Conservation (phyloP, 2,797 vertebrate genomes). For the Ptychobarbus kaznakovi region DNA sequence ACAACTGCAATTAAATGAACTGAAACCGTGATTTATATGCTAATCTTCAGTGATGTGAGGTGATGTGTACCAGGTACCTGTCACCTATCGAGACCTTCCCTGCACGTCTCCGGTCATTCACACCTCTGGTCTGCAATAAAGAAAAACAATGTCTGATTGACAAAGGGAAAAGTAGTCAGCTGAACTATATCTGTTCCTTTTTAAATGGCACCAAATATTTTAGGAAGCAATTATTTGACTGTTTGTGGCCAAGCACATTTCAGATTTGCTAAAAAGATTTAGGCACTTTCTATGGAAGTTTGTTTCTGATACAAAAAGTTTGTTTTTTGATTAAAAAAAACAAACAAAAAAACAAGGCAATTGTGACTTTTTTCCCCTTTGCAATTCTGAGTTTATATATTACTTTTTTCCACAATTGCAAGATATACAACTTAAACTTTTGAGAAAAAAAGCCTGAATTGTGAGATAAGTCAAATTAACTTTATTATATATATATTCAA, state of each 20-base stretch:
- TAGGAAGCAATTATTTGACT: not conserved
- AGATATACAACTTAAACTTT: too few relatives aligned
- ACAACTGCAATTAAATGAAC: not conserved
- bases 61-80: slow-evolving; percentile 76
- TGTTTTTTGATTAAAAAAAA: not conserved
- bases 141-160: not conserved
- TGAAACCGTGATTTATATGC: not conserved
- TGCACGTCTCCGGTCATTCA: slow-evolving; percentile 85
- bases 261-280: not conserved
- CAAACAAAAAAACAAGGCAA: not conserved
- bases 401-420: too few relatives aligned
- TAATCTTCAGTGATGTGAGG: not conserved
- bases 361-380: not conserved
- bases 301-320: not conserved
- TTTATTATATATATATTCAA: too few relatives aligned
- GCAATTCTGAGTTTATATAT: not conserved
- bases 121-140: slow-evolving; percentile 82
- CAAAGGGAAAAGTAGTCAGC: not conserved
- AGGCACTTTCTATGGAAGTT: not conserved
- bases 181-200: not conserved
- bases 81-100: slow-evolving; percentile 81
- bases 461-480: too few relatives aligned
- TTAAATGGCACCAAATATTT: not conserved
- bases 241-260: not conserved
- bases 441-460: too few relatives aligned